Percentiles rank a stretch among this genome's conserved stretches.
Conservation (phyloP, 2,888 invertebrate species). For the Cryptocephalus moraei region DNA sequence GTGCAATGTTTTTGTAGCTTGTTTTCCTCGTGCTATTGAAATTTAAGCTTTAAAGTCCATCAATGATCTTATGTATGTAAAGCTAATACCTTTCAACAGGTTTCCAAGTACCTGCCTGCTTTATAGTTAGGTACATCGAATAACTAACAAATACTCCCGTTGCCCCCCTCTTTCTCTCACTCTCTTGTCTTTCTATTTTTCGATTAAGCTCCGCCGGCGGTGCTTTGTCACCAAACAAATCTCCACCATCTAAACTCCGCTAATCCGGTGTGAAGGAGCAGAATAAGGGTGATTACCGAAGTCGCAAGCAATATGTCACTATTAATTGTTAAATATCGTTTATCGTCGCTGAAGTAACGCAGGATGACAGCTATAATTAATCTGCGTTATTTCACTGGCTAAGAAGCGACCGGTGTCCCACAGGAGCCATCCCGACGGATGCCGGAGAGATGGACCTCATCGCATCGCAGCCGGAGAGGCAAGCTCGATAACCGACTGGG, state of each 20-base stretch:
- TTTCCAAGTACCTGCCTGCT: too few relatives aligned
- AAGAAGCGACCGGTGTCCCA: constrained; percentile 32
- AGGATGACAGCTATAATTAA: constrained; percentile 40
- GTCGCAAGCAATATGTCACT: constrained; percentile 33
- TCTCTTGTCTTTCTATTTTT: too few relatives aligned
- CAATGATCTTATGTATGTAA: too few relatives aligned
- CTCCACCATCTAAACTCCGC: background rate
- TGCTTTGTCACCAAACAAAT: too few relatives aligned
- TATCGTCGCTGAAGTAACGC: constrained; percentile 37
- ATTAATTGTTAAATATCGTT: constrained; percentile 41
- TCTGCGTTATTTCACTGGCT: constrained; percentile 38
- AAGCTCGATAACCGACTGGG: constrained; percentile 1
- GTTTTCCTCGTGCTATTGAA: too few relatives aligned
- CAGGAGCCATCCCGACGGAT: constrained; percentile 29
- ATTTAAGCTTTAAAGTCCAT: too few relatives aligned
- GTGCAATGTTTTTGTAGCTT: too few relatives aligned
- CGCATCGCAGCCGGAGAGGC: constrained; percentile 5
- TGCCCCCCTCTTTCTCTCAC: too few relatives aligned
- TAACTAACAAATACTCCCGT: too few relatives aligned
- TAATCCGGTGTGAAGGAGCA: constrained; percentile 17
- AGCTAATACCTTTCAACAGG: too few relatives aligned
- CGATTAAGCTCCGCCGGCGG: too few relatives aligned
- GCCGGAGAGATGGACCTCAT: constrained; percentile 19
- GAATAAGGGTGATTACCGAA: constrained; percentile 25
- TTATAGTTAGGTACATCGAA: too few relatives aligned